A percentile compares a stretch with the other conserved stretches of the same genome.
Conservation (phyloP, 2,113 vertebrate species). For the Ranitomeya variabilis region DNA sequence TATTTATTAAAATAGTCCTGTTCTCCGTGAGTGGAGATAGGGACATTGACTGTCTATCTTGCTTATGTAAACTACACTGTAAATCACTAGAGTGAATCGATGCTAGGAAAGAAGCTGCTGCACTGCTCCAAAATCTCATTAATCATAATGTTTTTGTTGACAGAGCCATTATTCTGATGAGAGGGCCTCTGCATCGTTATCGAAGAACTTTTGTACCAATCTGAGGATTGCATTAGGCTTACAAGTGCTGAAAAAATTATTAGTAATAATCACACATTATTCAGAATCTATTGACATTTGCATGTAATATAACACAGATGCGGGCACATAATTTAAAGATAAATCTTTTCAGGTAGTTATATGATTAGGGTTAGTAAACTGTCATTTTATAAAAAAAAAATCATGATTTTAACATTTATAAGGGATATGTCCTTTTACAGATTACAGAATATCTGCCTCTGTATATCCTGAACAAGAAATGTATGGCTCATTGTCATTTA, state of each 20-base stretch:
- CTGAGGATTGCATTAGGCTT: constrained; percentile 29
- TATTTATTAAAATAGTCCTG: constrained; percentile 31
- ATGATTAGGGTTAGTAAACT: background rate
- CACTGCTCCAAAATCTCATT: constrained; percentile 49
- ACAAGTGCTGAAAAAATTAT: constrained; percentile 31
- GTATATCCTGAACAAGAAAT: background rate
- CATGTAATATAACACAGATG: constrained; percentile 27
- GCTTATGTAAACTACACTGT: constrained; percentile 51
- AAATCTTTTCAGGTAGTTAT: background rate
- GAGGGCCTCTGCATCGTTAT: constrained; percentile 48
- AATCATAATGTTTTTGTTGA: constrained; percentile 56
- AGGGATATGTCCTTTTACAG: background rate
- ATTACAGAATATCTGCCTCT: background rate
- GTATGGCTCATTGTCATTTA: too few relatives aligned
- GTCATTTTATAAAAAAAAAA: background rate
- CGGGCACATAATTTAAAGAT: background rate
- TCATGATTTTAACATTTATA: background rate
- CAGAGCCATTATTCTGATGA: constrained; percentile 51
- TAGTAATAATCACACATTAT: constrained; percentile 47
- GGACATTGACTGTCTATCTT: constrained; percentile 11
- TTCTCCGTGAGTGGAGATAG: constrained; percentile 3
- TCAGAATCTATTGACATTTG: constrained; percentile 28
- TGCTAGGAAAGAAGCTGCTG: constrained; percentile 26
- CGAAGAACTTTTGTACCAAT: constrained; percentile 50
- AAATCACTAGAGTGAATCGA: constrained; percentile 49